A percentile compares a stretch with the other conserved stretches of the same genome.
These are phyloP conservation scores for Pelvicachromis taeniatus DNA, from an alignment of 2,113 vertebrate genomes.

Conservation along the genomic window DNA sequence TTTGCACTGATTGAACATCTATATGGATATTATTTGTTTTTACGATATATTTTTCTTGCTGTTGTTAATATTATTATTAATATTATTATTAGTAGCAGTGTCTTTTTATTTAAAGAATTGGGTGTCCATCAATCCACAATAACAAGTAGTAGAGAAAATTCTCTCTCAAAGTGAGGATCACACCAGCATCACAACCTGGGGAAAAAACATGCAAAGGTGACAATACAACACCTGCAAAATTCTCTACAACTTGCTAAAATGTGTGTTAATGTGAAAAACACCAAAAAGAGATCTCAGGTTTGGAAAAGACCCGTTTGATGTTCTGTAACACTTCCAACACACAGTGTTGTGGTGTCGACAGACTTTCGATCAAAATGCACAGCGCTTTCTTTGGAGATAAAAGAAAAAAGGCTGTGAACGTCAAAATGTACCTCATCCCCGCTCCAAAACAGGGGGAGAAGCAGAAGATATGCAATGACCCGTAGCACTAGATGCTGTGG, in stretches of 20 bases:
- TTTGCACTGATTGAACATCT: not conserved
- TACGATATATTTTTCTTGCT: not conserved
- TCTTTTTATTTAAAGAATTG: not conserved
- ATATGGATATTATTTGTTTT: not conserved
- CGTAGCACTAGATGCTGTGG: not conserved
- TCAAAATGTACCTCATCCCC: not conserved
- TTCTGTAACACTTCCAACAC: not conserved
- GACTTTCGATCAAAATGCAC: not conserved
- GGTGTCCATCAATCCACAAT: not conserved
- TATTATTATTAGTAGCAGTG: not conserved
- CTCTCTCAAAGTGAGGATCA: not conserved
- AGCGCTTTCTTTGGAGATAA: not conserved
- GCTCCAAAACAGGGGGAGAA: not conserved
- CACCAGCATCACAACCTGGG: not conserved
- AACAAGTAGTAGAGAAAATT: not conserved
- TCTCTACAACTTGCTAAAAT: not conserved
- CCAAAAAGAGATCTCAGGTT: not conserved
- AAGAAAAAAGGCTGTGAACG: not conserved
- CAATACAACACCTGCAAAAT: not conserved
- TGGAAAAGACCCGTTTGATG: not conserved
- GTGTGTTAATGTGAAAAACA: not conserved
- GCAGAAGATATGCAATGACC: not conserved
- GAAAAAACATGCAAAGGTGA: not conserved
- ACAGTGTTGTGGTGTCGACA: not conserved
- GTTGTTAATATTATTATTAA: rapidly evolving